phyloP scores from a whole-genome alignment of 2,888 invertebrate species.

The Melinaea marsaeus region DNA sequence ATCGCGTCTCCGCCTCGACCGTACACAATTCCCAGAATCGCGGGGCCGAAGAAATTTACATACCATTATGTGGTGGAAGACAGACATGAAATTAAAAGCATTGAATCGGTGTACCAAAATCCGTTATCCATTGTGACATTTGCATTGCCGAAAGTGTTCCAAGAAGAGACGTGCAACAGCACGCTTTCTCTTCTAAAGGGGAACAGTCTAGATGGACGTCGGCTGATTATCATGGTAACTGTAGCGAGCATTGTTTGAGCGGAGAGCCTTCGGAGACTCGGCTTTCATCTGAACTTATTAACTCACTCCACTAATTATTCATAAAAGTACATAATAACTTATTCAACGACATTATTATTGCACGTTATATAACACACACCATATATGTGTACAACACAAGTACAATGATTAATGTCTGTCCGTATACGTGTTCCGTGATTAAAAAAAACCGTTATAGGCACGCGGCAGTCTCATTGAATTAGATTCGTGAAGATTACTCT shows the following conservation, averaged over 20 bases:
- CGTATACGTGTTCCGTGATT: conserved; percentile 57
- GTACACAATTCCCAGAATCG: background rate
- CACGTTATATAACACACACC: background rate
- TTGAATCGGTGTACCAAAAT: conserved; percentile 50
- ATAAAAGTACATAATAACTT: background rate
- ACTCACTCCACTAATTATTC: background rate
- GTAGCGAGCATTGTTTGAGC: conserved; percentile 48
- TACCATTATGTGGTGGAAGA: conserved; percentile 35
- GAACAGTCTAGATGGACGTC: conserved; percentile 63
- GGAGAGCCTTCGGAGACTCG: conserved; percentile 11
- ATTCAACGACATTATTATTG: background rate
- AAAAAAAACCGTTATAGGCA: conserved; percentile 66
- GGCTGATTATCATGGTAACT: conserved; percentile 72
- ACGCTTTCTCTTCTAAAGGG: conserved; percentile 68
- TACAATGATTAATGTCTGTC: conserved; percentile 10
- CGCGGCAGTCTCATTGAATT: conserved; percentile 53
- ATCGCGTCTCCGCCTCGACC: background rate
- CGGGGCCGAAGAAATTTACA: conserved; percentile 25
- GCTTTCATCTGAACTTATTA: conserved; percentile 12
- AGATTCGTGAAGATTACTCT: conserved; percentile 60
- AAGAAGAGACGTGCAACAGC: conserved; percentile 61
- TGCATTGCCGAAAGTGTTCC: conserved; percentile 66
- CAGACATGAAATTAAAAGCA: conserved; percentile 57
- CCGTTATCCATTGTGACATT: conserved; percentile 72
- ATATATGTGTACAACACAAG: conserved; percentile 2